Evolutionary conservation across 2,113 vertebrate genomes (phyloP).

Genomic region (Menura novaehollandiae): DNA sequence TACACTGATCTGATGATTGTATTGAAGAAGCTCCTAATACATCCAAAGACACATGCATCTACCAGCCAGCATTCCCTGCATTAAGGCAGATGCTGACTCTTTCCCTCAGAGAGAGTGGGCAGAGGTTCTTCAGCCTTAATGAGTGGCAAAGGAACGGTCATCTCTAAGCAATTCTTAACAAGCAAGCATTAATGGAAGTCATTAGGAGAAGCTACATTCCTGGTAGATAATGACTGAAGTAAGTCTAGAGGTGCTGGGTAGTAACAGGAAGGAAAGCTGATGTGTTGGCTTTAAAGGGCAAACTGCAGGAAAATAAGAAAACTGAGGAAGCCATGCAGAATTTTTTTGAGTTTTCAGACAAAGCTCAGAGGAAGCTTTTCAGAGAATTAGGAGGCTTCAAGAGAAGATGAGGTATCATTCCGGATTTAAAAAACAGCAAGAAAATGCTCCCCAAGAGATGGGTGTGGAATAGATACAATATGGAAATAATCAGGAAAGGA

Average conservation of each 20-base stretch:
- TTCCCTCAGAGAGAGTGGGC: not conserved
- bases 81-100: not conserved
- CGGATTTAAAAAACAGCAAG: not conserved
- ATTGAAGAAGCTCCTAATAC: not conserved
- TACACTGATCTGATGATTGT: not conserved
- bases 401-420: not conserved
- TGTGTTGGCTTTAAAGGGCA: not conserved
- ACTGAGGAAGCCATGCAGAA: not conserved
- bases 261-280: not conserved
- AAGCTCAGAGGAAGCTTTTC: not conserved
- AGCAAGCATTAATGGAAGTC: not conserved
- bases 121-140: not conserved
- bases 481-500: not conserved
- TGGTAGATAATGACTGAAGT: not conserved
- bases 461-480: not conserved
- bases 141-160: not conserved
- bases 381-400: not conserved
- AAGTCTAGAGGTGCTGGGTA: not conserved
- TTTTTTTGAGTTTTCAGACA: not conserved
- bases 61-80: not conserved
- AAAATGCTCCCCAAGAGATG: not conserved
- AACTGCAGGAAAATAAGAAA: not conserved
- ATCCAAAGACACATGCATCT: not conserved
- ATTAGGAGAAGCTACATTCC: not conserved
- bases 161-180: not conserved